Evolutionary conservation across 2,113 vertebrate genomes (phyloP).

Genomic region (Pogonocichla stellata): DNA sequence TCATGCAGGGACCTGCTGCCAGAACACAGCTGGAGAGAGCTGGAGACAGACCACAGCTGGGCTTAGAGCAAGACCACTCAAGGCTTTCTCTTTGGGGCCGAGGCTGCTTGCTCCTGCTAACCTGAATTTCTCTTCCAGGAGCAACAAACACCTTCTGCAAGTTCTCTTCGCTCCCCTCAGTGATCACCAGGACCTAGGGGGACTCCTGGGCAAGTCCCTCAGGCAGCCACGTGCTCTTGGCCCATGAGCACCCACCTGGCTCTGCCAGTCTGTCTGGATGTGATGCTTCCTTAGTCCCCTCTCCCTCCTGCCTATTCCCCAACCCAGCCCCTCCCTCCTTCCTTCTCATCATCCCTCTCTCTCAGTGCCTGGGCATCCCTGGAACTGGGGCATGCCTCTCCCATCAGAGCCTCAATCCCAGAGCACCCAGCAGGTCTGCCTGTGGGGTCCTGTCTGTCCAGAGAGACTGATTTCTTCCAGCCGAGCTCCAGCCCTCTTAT

Average conservation of each 20-base stretch:
- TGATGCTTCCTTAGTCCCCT: not conserved
- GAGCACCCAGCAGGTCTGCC: rapidly evolving
- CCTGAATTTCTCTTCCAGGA: not conserved
- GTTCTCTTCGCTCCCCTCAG: not conserved
- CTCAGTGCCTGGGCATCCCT: not conserved
- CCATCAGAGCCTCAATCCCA: not conserved
- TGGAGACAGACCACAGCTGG: not conserved
- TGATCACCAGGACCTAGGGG: rapidly evolving
- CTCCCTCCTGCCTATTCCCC: not conserved
- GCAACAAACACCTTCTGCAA: not conserved
- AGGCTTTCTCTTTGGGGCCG: not conserved
- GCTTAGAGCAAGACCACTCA: not conserved
- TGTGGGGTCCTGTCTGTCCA: not conserved
- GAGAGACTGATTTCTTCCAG: not conserved
- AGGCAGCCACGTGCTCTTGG: rapidly evolving
- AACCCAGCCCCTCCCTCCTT: not conserved
- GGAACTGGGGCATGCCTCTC: not conserved
- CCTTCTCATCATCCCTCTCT: not conserved
- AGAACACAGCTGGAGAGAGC: not conserved
- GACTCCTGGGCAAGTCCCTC: not conserved
- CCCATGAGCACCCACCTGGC: rapidly evolving
- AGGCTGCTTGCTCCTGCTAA: not conserved
- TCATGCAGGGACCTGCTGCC: rapidly evolving
- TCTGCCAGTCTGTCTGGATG: not conserved
- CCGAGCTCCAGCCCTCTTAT: not conserved